Percentiles rank a stretch among this genome's conserved stretches.
Evolutionary conservation across 2,888 invertebrate species (phyloP).

Genomic region (Schizotus pectinicornis): DNA sequence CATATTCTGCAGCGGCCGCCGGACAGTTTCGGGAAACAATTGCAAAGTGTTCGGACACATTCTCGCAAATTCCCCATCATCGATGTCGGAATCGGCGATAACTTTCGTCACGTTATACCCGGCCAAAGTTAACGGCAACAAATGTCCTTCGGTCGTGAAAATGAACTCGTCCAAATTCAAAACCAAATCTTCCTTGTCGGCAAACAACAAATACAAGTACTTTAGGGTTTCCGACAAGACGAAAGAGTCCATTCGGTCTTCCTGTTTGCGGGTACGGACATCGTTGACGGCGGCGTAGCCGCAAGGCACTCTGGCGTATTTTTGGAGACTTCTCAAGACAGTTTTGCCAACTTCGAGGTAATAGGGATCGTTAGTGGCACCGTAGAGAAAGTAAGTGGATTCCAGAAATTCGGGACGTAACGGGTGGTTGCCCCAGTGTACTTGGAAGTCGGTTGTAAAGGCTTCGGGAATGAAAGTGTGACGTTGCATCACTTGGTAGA

Average conservation of each 20-base stretch:
- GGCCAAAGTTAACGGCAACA: slow-evolving; percentile 86
- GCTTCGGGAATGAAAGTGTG: slow-evolving; percentile 99
- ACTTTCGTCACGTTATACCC: slow-evolving; percentile 59
- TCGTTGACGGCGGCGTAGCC: slow-evolving; percentile 86
- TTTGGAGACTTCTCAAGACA: slow-evolving; percentile 87
- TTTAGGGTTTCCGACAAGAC: slow-evolving; percentile 98
- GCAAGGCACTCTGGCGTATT: slow-evolving; percentile 90
- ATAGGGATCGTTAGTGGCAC: slow-evolving; percentile 94
- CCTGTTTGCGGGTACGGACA: slow-evolving; percentile 73
- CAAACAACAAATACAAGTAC: slow-evolving; percentile 92
- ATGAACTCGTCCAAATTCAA: slow-evolving; percentile 86
- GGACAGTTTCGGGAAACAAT: slow-evolving; percentile 81
- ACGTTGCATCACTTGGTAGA: slow-evolving; percentile 96
- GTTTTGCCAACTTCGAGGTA: slow-evolving; percentile 92
- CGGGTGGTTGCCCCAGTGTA: slow-evolving; percentile 98
- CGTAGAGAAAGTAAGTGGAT: slow-evolving; percentile 96
- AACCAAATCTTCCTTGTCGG: slow-evolving; percentile 83
- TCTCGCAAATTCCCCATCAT: slow-evolving; percentile 65
- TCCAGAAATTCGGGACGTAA: slow-evolving; percentile 97
- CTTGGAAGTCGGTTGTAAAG: slow-evolving; percentile 95
- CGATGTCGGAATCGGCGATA: slow-evolving; percentile 57
- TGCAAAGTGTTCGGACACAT: slow-evolving; percentile 87
- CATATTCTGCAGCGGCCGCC: slow-evolving; percentile 84
- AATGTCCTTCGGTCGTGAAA: slow-evolving; percentile 94
- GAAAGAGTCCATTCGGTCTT: slow-evolving; percentile 98